Evolutionary conservation across 2,888 invertebrate genomes (phyloP), one percentile per base, ranked within the genome.

Genomic region (Caenorhabditis macrosperma): DNA sequence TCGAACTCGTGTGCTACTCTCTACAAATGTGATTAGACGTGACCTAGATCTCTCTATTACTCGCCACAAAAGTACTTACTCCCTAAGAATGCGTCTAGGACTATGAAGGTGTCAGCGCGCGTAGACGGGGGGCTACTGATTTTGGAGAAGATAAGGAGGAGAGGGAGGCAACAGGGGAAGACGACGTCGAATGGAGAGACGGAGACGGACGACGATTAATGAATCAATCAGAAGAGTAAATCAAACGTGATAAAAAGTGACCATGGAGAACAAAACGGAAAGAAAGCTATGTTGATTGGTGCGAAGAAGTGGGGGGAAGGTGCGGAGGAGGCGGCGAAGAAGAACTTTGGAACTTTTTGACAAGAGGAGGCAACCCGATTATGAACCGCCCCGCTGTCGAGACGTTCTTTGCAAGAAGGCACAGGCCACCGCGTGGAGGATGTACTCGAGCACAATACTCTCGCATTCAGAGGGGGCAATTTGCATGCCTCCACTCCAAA

Each of bases 221-320:
- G 74, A 74, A 74, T 74, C 64, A 74, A 74, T 64, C 74, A 72
- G 48, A 20, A 72, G 55, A 72, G 72, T 72, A 72, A 72, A 72
- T 64, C 72, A 72, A 55, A 63, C 72, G 72, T 72, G 72, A 72
- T 72, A 72, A 72, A 71, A 64, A 72, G 63, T 72, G 72, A 72
- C 63, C 72, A 64, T 72, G 72, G 71, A 71, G 52, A 54, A 50
- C 44, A 28, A 35, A 15, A 15, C 41, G 48, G 64, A 28, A 66
- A 28, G 66, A 66, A 59, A 69, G 68, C 68, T 68, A 59, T n/a
- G 59, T 50, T 68, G 68, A 68, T 59, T 68, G 48, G 59, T 12
- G 68, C 44, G 17, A 44, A 44, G 10, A 44, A 17, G 44, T 4
- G 3, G 44, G 17, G 10, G n/a, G 10, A 44, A 17, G 44, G 17